Percentiles rank a stretch among this genome's conserved stretches.
Evolutionary conservation across 2,888 invertebrate species (phyloP).

Genomic region (Lacanobia oleracea): DNA sequence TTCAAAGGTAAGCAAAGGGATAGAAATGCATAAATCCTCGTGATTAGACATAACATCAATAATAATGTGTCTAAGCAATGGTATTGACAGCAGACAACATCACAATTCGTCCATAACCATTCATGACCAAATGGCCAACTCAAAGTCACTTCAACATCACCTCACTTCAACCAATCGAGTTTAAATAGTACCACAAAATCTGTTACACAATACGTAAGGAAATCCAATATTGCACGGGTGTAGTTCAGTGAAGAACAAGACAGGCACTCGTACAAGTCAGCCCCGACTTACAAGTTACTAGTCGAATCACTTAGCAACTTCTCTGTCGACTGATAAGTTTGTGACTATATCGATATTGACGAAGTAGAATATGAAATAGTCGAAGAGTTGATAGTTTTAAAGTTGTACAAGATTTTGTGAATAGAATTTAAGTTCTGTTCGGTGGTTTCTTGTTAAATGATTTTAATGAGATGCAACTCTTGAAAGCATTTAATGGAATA

Average conservation of each 20-base stretch:
- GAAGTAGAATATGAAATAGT: constrained; percentile 30
- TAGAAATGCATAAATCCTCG: too few relatives aligned
- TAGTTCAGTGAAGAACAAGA: constrained; percentile 56
- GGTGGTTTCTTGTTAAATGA: not conserved
- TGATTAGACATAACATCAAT: too few relatives aligned
- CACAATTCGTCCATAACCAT: too few relatives aligned
- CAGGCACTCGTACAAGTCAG: constrained; percentile 47
- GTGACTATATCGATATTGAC: constrained; percentile 31
- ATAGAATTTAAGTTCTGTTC: not conserved
- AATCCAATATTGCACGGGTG: constrained; percentile 63
- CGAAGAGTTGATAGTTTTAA: constrained; percentile 36
- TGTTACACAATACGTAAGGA: constrained; percentile 50
- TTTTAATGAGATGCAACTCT: not conserved
- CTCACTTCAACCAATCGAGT: not conserved
- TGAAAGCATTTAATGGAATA: too few relatives aligned
- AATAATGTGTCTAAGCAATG: too few relatives aligned
- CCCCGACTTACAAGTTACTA: constrained; percentile 31
- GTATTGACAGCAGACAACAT: too few relatives aligned
- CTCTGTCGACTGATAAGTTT: constrained; percentile 26
- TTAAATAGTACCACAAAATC: constrained; percentile 8
- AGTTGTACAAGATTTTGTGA: constrained; percentile 4
- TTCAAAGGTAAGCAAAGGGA: too few relatives aligned
- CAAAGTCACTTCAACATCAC: not conserved
- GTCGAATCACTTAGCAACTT: constrained; percentile 42
- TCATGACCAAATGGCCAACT: too few relatives aligned